Evolutionary conservation across 2,888 invertebrate species (phyloP).

Genomic region (Sepiola atlantica): DNA sequence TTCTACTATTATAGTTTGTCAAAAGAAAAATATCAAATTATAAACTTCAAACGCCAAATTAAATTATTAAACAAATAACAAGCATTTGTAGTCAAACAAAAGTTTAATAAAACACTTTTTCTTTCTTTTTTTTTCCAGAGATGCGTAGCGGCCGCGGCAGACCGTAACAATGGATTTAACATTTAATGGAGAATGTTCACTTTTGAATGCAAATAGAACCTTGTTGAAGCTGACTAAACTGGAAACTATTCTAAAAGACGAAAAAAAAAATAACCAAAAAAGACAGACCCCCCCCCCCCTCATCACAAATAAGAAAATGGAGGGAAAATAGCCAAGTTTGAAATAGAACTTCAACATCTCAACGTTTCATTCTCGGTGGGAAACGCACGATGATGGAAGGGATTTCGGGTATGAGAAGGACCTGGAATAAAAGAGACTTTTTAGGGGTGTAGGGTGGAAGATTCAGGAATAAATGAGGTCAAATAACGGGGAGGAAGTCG

Average conservation of each 20-base stretch:
- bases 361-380: background rate
- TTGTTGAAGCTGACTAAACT: background rate
- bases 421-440: background rate
- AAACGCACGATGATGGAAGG: background rate
- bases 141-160: background rate
- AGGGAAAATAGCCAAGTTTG: background rate
- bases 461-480: background rate
- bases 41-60: too few species aligned
- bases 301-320: background rate
- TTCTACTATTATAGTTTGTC: too few species aligned
- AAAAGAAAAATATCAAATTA: too few species aligned
- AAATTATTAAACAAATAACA: too few species aligned
- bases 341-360: background rate
- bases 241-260: background rate
- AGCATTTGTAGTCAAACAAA: too few species aligned
- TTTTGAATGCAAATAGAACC: background rate
- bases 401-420: background rate
- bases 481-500: background rate
- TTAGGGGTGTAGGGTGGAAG: background rate
- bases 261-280: background rate
- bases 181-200: background rate
- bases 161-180: background rate
- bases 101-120: background rate
- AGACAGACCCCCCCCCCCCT: too few species aligned
- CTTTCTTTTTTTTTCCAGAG: background rate